phyloP scores from a whole-genome alignment of 2,888 invertebrate genomes.

The Biston stratarius region DNA sequence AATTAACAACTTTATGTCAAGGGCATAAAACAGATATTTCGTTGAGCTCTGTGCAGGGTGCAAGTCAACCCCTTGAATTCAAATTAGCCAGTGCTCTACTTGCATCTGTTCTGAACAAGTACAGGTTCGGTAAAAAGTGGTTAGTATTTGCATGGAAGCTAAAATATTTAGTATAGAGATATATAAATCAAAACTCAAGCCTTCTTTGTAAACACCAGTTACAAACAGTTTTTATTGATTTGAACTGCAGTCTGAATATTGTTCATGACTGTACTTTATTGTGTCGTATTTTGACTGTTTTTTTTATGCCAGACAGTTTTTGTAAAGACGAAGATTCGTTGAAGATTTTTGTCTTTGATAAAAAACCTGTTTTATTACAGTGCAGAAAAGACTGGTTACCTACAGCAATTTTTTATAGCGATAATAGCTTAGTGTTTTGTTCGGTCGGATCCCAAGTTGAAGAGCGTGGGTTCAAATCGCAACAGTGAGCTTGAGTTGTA shows the following conservation, averaged over 20 bases:
- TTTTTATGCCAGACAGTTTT: neutral
- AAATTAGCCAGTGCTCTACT: conserved; percentile 67
- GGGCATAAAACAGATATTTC: neutral
- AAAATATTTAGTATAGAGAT: conserved; percentile 7
- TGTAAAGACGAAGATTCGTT: neutral
- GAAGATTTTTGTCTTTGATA: neutral
- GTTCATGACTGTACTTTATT: neutral
- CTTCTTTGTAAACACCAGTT: conserved; percentile 12
- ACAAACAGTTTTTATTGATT: conserved; percentile 7
- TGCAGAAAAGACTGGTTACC: neutral
- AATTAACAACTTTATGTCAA: conserved; percentile 10
- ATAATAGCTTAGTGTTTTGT: no score
- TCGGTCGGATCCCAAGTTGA: no score
- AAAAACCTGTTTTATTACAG: neutral
- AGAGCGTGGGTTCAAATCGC: no score
- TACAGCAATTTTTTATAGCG: no score
- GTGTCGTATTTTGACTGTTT: conserved; percentile 4
- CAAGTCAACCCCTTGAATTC: conserved; percentile 16
- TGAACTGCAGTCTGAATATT: neutral
- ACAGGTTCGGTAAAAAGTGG: conserved; percentile 34
- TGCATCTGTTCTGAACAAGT: conserved; percentile 58
- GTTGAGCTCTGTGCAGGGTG: neutral
- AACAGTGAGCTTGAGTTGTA: no score
- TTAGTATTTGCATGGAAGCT: conserved; percentile 14
- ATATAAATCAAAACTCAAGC: conserved; percentile 14